Evolutionary conservation across 2,797 vertebrate species (phyloP), one percentile per base, ranked within the genome.

Genomic region (Zenarchopterus dispar): DNA sequence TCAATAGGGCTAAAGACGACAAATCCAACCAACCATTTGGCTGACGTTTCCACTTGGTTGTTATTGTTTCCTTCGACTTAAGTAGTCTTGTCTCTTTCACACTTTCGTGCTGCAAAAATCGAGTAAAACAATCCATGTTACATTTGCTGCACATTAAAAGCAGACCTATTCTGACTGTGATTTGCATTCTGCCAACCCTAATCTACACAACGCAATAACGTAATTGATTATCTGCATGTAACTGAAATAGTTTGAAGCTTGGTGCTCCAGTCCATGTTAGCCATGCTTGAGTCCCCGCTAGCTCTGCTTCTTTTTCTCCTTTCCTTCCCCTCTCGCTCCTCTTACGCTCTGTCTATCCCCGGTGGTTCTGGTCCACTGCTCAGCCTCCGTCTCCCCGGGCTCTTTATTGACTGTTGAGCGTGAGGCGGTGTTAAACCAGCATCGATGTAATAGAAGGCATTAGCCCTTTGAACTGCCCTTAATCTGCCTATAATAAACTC

Each of bases 401-500:
- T 88, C 79, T 84, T 87, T 91, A 92, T 93, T 90, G 91, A 93
- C 90, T 83, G 86, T 70, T 42, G 80, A 84, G 86, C 71, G 82
- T 82, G 67, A 84, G 89, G 84, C 78, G 67, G 81, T 88, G 85
- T 88, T 91, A 87, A 90, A 92, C 80, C 86, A 87, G 88, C 70
- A 53, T 80, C 62, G 53, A 86, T 88, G 89, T 90, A 88, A 92
- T 90, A 85, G 89, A 64, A 75, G 80, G 84, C 87, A 90, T 93
- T 90, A 91, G 85, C 86, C 89, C 89, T 81, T 77, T 89, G 89
- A 92, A 90, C 91, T 62, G 55, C 76, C 86, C 78, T 86, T 90
- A 88, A 89, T 93, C 85, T 86, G 61, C 86, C 77, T 80, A 80
- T 88, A 87, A 92, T 92, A 89, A 91, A 89, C 82, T 88, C 81